These are phyloP conservation scores for Listronotus oregonensis DNA, from an alignment of 1,140 invertebrate species.

Conservation along the genomic window DNA sequence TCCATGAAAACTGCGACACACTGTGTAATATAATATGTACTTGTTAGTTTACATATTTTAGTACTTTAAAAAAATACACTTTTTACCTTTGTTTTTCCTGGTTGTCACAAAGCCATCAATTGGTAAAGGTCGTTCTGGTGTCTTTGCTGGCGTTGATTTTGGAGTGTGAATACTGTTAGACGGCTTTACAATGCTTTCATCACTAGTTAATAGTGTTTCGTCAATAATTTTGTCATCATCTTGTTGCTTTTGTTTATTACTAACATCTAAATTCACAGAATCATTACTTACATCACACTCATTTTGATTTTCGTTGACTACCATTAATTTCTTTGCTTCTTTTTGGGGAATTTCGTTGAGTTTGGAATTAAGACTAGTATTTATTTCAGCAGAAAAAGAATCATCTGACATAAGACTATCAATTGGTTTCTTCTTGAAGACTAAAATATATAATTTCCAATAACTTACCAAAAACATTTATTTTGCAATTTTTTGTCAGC, in stretches of 20 bases:
- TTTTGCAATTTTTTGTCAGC: no score
- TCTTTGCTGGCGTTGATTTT: no score
- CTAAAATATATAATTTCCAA: neutral
- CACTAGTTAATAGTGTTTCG: slow-evolving; percentile 16
- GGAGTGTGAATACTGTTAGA: no score
- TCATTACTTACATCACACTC: neutral
- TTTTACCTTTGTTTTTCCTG: neutral
- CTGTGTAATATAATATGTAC: no score
- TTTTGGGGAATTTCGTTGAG: neutral
- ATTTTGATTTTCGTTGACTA: no score
- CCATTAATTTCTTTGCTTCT: no score
- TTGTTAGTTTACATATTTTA: no score
- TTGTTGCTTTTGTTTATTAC: slow-evolving; percentile 8
- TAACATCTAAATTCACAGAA: neutral
- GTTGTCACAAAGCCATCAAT: neutral
- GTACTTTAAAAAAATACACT: no score
- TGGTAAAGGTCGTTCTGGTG: no score
- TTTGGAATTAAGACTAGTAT: slow-evolving; percentile 1
- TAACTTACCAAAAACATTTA: no score
- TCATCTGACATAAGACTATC: slow-evolving; percentile 4
- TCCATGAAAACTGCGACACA: no score
- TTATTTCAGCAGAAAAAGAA: slow-evolving; percentile 8
- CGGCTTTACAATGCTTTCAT: neutral
- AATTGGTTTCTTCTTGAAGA: slow-evolving; percentile 20
- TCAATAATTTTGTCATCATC: slow-evolving; percentile 8